Percentiles rank a stretch among this genome's conserved stretches.
Conservation (phyloP, 1,140 invertebrate species). For the Rhysida immarginata region DNA sequence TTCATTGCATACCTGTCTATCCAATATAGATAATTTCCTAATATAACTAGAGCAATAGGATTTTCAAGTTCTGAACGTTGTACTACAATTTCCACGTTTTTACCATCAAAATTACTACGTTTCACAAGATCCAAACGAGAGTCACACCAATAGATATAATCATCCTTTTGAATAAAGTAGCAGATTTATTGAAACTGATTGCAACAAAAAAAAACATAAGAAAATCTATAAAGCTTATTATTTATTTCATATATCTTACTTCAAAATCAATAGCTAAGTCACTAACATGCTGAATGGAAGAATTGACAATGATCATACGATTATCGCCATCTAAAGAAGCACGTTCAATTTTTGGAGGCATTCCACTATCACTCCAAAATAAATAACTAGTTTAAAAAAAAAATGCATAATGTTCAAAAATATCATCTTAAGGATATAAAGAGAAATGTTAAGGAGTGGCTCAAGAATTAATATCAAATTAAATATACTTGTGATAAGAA, state of each 20-base stretch:
- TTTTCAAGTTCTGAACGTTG: conserved; percentile 22
- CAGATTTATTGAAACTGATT: neutral
- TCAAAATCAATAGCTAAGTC: conserved; percentile 43
- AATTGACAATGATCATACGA: conserved; percentile 35
- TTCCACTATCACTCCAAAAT: conserved; percentile 43
- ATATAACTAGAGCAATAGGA: conserved; percentile 33
- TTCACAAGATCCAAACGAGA: conserved; percentile 32
- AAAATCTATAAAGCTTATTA: too few species aligned
- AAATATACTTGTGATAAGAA: too few species aligned
- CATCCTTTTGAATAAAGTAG: conserved; percentile 17
- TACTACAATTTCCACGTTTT: conserved; percentile 24
- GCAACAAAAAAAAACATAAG: conserved; percentile 8
- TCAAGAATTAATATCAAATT: too few species aligned
- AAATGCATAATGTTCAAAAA: too few species aligned
- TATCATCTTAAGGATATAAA: too few species aligned
- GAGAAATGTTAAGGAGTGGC: too few species aligned
- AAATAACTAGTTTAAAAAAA: too few species aligned
- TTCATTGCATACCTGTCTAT: conserved; percentile 33
- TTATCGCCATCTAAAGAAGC: conserved; percentile 41
- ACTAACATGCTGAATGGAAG: conserved; percentile 31
- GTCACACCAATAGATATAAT: conserved; percentile 38
- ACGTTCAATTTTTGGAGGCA: conserved; percentile 35
- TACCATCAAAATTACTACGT: conserved; percentile 36
- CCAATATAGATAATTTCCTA: conserved; percentile 38
- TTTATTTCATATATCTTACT: conserved; percentile 16